Evolutionary conservation across 2,888 invertebrate genomes (phyloP).

Genomic region (Sarcophaga carnaria): DNA sequence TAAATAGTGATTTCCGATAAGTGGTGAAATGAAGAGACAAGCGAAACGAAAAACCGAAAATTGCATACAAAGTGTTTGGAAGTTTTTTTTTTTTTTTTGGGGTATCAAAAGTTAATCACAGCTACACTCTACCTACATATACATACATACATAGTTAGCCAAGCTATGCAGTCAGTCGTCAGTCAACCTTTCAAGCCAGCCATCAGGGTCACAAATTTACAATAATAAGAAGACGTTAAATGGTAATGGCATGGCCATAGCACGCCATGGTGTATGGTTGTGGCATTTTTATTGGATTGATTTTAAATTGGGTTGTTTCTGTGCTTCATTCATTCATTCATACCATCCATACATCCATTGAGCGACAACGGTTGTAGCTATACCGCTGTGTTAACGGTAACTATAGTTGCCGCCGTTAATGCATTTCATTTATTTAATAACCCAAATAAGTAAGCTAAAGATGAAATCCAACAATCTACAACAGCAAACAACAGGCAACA

Average conservation of each 20-base stretch:
- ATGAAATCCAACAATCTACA: background rate
- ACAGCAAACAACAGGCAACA: background rate
- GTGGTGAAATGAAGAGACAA: slow-evolving; percentile 20
- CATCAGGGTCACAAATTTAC: background rate
- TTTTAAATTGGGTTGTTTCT: background rate
- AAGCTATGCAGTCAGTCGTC: background rate
- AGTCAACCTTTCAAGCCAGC: background rate
- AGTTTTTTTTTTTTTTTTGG: background rate
- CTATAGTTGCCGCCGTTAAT: slow-evolving; percentile 37
- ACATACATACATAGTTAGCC: no score
- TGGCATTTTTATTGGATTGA: slow-evolving; percentile 12
- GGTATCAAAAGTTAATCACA: background rate
- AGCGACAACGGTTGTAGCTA: background rate
- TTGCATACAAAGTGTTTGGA: slow-evolving; percentile 29
- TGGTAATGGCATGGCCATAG: background rate
- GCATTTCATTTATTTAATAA: slow-evolving; percentile 57
- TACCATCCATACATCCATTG: background rate
- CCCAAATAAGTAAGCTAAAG: slow-evolving; percentile 38
- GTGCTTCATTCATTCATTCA: background rate
- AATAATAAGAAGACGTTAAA: background rate
- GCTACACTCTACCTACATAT: background rate
- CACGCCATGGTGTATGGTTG: background rate
- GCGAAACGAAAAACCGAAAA: slow-evolving; percentile 9
- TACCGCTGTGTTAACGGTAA: slow-evolving; percentile 40
- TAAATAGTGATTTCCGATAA: slow-evolving; percentile 60